phyloP scores from a whole-genome alignment of 2,113 vertebrate genomes.

The Strigops habroptila region DNA sequence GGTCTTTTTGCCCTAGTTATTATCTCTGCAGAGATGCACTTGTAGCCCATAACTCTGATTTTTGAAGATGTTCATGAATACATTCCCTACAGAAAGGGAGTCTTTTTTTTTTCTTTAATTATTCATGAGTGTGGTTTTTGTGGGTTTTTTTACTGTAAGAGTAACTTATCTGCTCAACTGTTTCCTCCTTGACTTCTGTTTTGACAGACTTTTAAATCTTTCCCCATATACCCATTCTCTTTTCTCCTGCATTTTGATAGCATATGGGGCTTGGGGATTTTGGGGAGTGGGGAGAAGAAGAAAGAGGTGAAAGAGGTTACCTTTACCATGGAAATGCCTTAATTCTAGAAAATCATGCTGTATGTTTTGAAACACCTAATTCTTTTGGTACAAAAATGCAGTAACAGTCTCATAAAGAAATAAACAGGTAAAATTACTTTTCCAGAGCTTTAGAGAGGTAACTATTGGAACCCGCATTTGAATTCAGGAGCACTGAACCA shows the following conservation, averaged over 20 bases:
- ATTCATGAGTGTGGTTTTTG: not conserved
- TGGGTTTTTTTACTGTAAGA: not conserved
- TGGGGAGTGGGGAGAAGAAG: not conserved
- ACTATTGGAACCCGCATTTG: not conserved
- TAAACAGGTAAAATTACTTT: not conserved
- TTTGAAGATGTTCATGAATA: not conserved
- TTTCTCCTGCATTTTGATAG: not conserved
- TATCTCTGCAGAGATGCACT: not conserved
- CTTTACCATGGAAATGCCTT: not conserved
- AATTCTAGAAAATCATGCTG: not conserved
- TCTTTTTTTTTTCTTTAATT: not conserved
- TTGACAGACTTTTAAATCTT: not conserved
- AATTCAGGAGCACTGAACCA: not conserved
- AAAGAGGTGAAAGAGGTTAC: not conserved
- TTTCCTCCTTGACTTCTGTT: not conserved
- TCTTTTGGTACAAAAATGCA: not conserved
- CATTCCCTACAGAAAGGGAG: not conserved
- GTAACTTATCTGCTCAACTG: not conserved
- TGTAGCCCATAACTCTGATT: not conserved
- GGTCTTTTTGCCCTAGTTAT: not conserved
- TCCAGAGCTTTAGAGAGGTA: not conserved
- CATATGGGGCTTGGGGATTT: not conserved
- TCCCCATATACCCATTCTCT: not conserved
- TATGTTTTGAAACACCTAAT: not conserved
- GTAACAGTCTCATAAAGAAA: not conserved